phyloP scores from a whole-genome alignment of 2,888 invertebrate genomes.

The Spisula subtruncata region DNA sequence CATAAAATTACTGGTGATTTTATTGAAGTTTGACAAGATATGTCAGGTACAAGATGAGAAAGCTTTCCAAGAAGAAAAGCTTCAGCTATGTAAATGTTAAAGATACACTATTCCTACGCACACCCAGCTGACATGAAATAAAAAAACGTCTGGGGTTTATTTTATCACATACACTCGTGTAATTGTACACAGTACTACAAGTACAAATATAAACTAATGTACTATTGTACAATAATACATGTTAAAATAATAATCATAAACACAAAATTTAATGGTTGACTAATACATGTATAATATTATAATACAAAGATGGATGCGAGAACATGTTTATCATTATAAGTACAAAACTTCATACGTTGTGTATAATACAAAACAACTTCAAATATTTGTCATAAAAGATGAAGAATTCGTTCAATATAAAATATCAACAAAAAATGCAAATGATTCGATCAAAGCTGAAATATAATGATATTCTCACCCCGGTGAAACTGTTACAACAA shows the following conservation, averaged over 20 bases:
- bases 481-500: no score
- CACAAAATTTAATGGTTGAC: slow-evolving; percentile 6
- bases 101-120: not conserved
- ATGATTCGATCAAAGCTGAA: not conserved
- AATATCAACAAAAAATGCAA: slow-evolving; percentile 1
- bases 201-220: slow-evolving; percentile 7
- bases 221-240: slow-evolving; percentile 1
- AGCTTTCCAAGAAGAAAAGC: not conserved
- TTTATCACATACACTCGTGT: slow-evolving; percentile 11
- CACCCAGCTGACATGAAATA: not conserved
- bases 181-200: no score
- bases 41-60: slow-evolving; percentile 41
- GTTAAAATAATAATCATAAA: not conserved
- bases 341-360: not conserved
- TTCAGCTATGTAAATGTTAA: not conserved
- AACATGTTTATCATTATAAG: not conserved
- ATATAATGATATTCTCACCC: not conserved
- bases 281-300: not conserved
- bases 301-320: not conserved
- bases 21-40: slow-evolving; percentile 42
- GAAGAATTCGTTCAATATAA: not conserved
- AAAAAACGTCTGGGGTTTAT: not conserved
- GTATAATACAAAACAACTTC: not conserved
- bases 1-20: slow-evolving; percentile 43
- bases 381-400: not conserved